Base-by-base conservation (phyloP, 2,888 invertebrate genomes). In the Diogma glabrata region DNA sequence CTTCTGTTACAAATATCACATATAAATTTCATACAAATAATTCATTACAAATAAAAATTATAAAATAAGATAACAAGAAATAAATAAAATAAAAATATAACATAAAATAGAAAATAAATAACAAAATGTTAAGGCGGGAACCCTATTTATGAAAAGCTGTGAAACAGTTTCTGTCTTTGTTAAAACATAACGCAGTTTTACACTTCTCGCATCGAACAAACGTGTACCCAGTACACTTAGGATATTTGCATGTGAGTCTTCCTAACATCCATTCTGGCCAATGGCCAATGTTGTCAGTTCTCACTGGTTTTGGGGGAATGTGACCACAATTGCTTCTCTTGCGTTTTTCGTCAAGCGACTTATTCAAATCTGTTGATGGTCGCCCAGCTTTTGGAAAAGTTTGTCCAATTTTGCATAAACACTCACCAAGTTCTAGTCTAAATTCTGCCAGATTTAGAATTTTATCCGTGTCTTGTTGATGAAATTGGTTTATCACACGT, bases 91-190 rank as follows among this genome's bases (percentile, higher is more conserved):
- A n/a, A n/a, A n/a, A n/a, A n/a, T n/a, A 6, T 3, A 8, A 14
- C 19, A 4, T 17, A 38, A 38, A 38, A 16, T 38, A 9, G 19
- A 9, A 38, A 38, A 16, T 17, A 4, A 38, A 38, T 12, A 14
- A n/a, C n/a, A n/a, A n/a, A n/a, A n/a, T 7, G 14, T 38, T 16
- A n/a, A 38, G n/a, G n/a, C n/a, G n/a, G n/a, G n/a, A n/a, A 17
- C 16, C 17, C 38, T 16, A 49, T 24, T 24, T 38, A 28, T 49
- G 49, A 22, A 49, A 49, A n/a, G 26, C 17, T 20, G 14, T 24
- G 24, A 38, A 49, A 49, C 38, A 49, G 17, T 30, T 48, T 30
- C 48, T 46, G 30, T 49, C 36, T 22, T 49, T 49, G 14, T 20
- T 49, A 17, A 49, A 33, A 33, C 48, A 49, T 10, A 49, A 36